Base-by-base conservation (phyloP, 2,113 vertebrate genomes). In the mouse (Mus musculus) region DNA sequence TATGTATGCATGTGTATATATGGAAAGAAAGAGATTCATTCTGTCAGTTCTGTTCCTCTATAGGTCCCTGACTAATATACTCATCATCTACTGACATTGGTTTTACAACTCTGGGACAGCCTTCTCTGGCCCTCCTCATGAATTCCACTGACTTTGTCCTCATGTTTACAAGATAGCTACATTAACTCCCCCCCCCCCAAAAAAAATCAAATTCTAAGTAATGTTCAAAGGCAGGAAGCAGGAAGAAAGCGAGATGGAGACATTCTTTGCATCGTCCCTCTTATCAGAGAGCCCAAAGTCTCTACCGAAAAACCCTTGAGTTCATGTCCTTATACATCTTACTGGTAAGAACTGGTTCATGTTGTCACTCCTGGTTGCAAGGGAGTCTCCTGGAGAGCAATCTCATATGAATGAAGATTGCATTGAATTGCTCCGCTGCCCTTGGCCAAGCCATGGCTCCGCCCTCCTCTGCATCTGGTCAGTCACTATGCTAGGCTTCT, bases 81-180 rank as follows among this genome's bases (percentile, higher is more conserved):
- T 63, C 56, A 63, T 12, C 0, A 33, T 42, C 19, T 71, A 22
- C 56, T 39, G 4, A 28, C 10, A 0, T 17, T 84, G 86, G 30
- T 24, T 17, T 24, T 0, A 6, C 16, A 7, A 11, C 49, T 33
- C 39, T 81, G 1, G 4, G 56, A 19, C 56, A 12, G 1, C 26
- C 7, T 61, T 63, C 61, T 33, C 61, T 85, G 26, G 4, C 61
- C 16, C 39, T 24, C 26, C 20, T 1, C 22, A 0, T 7, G 72
- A 54, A 49, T 11, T 76, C 52, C 22, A 52, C 12, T 42, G 49
- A 12, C 9, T 19, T 80, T n/a, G 22, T 71, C 49, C 78, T 80
- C 9, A 42, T 12, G 5, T 42, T 0, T 69, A 5, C 19, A 36
- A 20, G 11, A 19, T 7, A 78, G 26, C 61, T 56, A 36, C 82